Base-by-base conservation (phyloP, 1,140 invertebrate genomes). In the Ylistrum balloti region DNA sequence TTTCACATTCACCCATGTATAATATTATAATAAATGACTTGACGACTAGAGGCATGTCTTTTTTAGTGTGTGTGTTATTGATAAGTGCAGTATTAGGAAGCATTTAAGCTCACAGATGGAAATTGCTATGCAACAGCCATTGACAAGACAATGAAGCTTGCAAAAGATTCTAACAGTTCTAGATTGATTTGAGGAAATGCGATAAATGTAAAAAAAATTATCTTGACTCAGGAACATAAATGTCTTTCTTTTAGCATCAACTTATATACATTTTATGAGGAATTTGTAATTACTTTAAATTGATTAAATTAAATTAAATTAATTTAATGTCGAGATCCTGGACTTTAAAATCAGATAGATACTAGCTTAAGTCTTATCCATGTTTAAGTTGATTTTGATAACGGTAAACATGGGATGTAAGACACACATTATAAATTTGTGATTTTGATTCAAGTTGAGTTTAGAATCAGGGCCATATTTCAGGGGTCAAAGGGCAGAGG, bases 81-180 rank as follows among this genome's bases (percentile, higher is more conserved):
- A 48, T 48, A 74, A 7, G 22, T 74, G 0, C 56, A 28, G 28
- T 74, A 28, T 28, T 74, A 74, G 56, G 56, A 74, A 74, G 22
- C 56, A 74, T 74, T 74, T 28, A n/a, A 74, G 56, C 22, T 1
- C 56, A 74, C 56, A 5, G 56, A 74, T n/a, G 22, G 56, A 74
- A 74, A 74, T 74, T 74, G 56, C 56, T 28, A 74, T 28, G 56
- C 56, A 74, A 74, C 56, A 74, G 22, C 17, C 56, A n/a, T 74
- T 74, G 11, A 28, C 5, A 28, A 17, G 56, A 74, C 56, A n/a
- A 74, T 74, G 17, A n/a, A 28, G 17, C 22, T 9, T 17, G 11
- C 45, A 48, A 20, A 38, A 38, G n/a, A 13, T 48, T 5, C 11
- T 3, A 48, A 48, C 45, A 9, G 11, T n/a, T 48, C 11, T 20